phyloP scores from a whole-genome alignment of 2,113 vertebrate genomes.

The Procavia capensis region DNA sequence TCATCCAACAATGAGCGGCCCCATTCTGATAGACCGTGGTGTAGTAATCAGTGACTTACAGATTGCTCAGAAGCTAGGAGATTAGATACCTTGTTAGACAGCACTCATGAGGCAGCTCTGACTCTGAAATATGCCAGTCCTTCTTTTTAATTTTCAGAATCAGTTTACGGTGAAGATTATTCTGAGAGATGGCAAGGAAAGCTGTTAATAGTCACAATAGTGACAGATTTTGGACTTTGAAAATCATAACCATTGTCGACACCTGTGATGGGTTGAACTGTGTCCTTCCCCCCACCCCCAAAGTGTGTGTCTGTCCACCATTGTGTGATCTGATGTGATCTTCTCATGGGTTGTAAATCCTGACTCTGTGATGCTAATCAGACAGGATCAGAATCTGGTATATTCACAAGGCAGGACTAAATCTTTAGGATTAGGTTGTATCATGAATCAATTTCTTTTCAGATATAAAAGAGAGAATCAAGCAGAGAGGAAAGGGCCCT shows the following conservation, averaged over 20 bases:
- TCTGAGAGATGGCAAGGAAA: slow-evolving; percentile 22
- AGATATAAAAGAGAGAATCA: no score
- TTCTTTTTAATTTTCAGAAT: background rate
- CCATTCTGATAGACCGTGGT: background rate
- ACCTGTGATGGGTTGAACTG: no score
- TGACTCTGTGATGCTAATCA: no score
- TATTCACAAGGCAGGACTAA: no score
- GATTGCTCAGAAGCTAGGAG: background rate
- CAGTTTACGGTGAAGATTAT: slow-evolving; percentile 21
- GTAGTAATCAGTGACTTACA: background rate
- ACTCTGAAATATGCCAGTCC: background rate
- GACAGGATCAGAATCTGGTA: no score
- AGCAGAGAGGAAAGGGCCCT: no score
- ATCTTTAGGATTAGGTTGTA: no score
- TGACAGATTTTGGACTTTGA: background rate
- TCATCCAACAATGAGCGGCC: background rate
- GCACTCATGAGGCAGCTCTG: background rate
- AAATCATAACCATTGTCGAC: background rate
- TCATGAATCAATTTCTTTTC: no score
- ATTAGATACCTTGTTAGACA: background rate
- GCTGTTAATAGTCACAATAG: background rate
- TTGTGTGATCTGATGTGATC: no score
- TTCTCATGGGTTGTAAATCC: no score
- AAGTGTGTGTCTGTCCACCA: no score
- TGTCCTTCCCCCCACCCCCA: no score